Percentiles rank a stretch among this genome's conserved stretches.
Conservation (phyloP, 2,113 vertebrate species). For the Telmatochromis brachygnathus region DNA sequence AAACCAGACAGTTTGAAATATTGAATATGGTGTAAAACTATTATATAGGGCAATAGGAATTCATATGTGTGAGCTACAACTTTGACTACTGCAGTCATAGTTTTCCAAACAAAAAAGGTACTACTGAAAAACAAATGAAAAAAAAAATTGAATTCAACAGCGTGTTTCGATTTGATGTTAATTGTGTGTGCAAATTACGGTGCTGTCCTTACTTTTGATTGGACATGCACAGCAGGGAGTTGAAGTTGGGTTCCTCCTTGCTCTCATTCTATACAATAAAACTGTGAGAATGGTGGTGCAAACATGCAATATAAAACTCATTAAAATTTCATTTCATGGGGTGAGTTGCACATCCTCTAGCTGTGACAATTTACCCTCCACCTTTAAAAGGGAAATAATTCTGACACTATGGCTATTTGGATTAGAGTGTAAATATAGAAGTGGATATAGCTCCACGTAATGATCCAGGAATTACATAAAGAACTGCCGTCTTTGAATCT, state of each 20-base stretch:
- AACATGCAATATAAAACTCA: conserved; percentile 45
- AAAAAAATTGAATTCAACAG: neutral
- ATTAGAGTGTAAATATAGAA: neutral
- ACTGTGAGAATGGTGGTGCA: neutral
- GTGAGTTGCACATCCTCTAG: neutral
- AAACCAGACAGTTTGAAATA: neutral
- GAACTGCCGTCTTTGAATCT: neutral
- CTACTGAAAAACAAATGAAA: neutral
- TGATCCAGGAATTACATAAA: neutral
- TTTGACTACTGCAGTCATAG: neutral
- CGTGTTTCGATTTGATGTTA: neutral
- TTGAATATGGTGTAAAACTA: neutral
- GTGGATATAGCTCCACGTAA: neutral
- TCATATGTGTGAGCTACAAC: neutral
- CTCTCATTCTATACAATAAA: conserved; percentile 8
- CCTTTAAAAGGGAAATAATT: conserved; percentile 5
- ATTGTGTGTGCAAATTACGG: neutral
- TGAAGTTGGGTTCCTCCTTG: conserved; percentile 6
- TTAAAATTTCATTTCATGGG: conserved; percentile 51
- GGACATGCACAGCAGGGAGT: neutral
- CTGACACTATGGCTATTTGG: neutral
- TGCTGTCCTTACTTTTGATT: neutral
- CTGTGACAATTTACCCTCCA: conserved; percentile 31
- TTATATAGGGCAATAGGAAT: neutral
- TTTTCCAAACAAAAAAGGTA: neutral